Evolutionary conservation across 2,888 invertebrate genomes (phyloP).

Genomic region (Lysandra coridon): DNA sequence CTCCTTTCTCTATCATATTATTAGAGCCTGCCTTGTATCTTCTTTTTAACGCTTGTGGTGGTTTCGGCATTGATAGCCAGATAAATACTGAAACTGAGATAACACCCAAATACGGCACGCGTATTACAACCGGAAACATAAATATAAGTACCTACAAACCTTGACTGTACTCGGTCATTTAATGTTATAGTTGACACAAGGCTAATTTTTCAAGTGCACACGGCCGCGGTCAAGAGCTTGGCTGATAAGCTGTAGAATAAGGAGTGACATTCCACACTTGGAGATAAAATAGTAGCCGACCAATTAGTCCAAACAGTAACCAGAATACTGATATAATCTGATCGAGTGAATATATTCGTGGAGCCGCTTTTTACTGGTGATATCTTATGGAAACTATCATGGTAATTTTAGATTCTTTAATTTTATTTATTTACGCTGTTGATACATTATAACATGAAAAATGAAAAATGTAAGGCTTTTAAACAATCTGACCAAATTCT

Average conservation of each 20-base stretch:
- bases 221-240: conserved; percentile 2
- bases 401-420: background rate
- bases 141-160: background rate
- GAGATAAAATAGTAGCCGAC: conserved; percentile 22
- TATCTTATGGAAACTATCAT: background rate
- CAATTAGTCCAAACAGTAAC: conserved; percentile 22
- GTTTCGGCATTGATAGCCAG: background rate
- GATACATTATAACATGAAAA: background rate
- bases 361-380: background rate
- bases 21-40: background rate
- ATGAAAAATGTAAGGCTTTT: background rate
- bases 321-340: conserved; percentile 11
- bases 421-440: background rate
- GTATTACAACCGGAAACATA: background rate
- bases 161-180: background rate
- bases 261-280: conserved; percentile 8
- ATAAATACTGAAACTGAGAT: background rate
- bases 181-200: conserved; percentile 12
- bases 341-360: background rate
- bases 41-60: background rate
- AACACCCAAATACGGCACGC: background rate
- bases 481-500: too few relatives aligned
- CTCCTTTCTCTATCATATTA: background rate
- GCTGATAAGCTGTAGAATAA: conserved; percentile 4
- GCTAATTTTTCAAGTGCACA: conserved; percentile 17